Conservation (phyloP, 64 coral and sea anemone species). For the Pocillopora damicornis region DNA sequence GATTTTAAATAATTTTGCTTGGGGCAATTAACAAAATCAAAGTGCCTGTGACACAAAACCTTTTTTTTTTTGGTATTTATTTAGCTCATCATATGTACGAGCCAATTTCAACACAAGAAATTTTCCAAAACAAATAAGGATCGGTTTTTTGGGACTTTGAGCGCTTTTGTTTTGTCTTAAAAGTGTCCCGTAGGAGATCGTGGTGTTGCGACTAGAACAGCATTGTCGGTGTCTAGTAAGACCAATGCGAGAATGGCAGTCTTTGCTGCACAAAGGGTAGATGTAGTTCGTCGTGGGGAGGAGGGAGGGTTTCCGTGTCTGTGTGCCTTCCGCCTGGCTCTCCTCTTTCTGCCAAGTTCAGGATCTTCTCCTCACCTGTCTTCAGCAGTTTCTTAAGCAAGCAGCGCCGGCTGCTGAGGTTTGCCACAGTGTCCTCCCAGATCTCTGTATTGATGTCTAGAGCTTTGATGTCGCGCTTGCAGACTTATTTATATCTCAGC, state of each 20-base stretch:
- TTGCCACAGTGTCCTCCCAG: not conserved
- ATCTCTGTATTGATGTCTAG: not conserved
- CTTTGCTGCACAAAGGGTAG: not conserved
- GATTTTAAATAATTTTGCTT: no score
- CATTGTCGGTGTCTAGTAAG: not conserved
- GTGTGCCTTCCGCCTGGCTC: not conserved
- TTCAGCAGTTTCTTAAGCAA: not conserved
- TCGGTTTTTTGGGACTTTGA: no score
- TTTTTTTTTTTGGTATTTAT: no score
- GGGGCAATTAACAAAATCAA: no score
- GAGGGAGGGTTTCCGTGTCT: not conserved
- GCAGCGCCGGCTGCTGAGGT: slow-evolving; percentile 7
- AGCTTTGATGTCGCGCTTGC: slow-evolving; percentile 8
- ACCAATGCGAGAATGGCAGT: not conserved
- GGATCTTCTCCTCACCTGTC: slow-evolving; percentile 3
- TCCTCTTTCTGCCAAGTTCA: not conserved
- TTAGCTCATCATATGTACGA: no score
- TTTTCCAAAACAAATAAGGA: no score
- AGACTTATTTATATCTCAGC: not conserved
- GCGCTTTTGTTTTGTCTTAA: no score
- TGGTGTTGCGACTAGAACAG: no score
- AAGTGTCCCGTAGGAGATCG: not conserved
- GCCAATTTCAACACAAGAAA: no score
- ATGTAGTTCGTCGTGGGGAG: not conserved
- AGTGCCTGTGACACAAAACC: no score